Base-by-base conservation (phyloP, 2,888 invertebrate species). In the Philopedon plagiatum region DNA sequence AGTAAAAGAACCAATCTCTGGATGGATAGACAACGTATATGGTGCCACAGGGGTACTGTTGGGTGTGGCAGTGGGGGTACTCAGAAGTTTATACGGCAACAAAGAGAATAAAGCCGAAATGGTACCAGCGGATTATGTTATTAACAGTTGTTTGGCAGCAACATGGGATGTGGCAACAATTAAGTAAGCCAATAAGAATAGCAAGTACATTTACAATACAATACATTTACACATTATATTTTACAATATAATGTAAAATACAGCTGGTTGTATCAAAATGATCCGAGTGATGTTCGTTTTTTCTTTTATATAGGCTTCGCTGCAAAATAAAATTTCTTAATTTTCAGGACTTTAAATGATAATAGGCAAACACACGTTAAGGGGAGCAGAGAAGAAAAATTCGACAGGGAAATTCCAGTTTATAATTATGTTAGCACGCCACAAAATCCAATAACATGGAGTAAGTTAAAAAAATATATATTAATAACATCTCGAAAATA, bases 381-480 rank as follows among this genome's bases (percentile, higher is more conserved):
- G 15, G 65, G 70, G 9, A 77, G 75, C 19, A 68, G 75, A 37
- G 78, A 80, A 58, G 75, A 75, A 29, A 78, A 78, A 70, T 78
- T 75, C n/a, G 77, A 78, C 5, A 81, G 81, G 41, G 85, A 87
- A 34, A 86, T 89, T 54, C 91, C 93, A 0, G 91, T 97, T 75
- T 96, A 95, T 87, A 96, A 97, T 86, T 94, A 91, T 85, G 94
- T 95, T 0, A 93, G 95, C 0, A 93, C 95, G 0, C 89, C 90
- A 0, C 91, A 94, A 78, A 95, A 95, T 80, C 93, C 94, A 0
- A 86, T 96, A 58, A 93, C 91, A 0, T 97, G 95, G 94, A 90
- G 90, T 5, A 86, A 92, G 61, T 60, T 9, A 9, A 64, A 21
- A 18, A 19, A 1, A 41, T 41, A 29, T 29, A 29, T n/a, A n/a